phyloP scores from a whole-genome alignment of 2,888 invertebrate genomes.

The Noctua janthina region DNA sequence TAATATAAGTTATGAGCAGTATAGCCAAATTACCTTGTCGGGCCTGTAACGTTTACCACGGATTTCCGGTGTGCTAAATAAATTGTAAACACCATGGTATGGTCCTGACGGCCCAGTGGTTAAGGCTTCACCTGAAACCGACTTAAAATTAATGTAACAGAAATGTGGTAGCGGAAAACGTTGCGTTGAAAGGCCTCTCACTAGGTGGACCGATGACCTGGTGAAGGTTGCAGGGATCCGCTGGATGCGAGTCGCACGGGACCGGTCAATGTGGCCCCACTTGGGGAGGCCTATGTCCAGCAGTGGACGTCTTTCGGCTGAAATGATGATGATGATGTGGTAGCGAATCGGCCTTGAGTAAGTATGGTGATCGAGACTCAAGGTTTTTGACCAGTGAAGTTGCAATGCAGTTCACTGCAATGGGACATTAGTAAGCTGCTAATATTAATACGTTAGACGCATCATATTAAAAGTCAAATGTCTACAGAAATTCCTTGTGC shows the following conservation, averaged over 20 bases:
- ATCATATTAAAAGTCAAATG: background rate
- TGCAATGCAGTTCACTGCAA: background rate
- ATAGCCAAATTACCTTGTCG: slow-evolving; percentile 12
- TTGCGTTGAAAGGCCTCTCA: too few species aligned
- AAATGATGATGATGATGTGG: too few species aligned
- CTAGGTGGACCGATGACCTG: too few species aligned
- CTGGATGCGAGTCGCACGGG: too few species aligned
- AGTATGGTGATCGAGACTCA: background rate
- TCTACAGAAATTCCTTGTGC: background rate
- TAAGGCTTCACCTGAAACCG: background rate
- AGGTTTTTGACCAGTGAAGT: background rate
- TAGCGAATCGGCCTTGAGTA: background rate
- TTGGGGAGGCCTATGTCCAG: too few species aligned
- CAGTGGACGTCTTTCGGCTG: too few species aligned
- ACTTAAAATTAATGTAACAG: background rate
- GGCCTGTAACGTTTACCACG: background rate
- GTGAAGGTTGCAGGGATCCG: too few species aligned
- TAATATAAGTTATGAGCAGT: background rate
- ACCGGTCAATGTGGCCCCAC: too few species aligned
- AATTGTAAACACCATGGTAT: background rate
- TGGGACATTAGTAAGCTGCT: background rate
- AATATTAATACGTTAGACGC: too few species aligned
- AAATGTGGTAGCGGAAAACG: background rate
- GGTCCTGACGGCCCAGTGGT: background rate
- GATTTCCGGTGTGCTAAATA: slow-evolving; percentile 1